phyloP scores from a whole-genome alignment of 2,888 invertebrate genomes.

The Pachliopta kotzebuea region DNA sequence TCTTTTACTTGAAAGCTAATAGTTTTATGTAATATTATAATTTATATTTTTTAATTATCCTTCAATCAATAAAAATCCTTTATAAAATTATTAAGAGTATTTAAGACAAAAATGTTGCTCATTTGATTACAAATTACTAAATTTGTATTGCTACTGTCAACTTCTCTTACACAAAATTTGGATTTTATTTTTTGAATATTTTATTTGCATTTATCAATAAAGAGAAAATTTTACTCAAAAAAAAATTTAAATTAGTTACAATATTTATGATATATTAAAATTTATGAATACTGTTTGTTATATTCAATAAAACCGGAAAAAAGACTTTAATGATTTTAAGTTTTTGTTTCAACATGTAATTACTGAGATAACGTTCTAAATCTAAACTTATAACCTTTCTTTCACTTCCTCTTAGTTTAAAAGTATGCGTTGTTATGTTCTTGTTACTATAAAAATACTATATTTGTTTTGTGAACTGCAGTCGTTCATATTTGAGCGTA shows the following conservation, averaged over 20 bases:
- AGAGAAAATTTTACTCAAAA: neutral
- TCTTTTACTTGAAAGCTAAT: neutral
- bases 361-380: neutral
- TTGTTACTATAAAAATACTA: no score
- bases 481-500: no score
- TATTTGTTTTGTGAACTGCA: no score
- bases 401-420: no score
- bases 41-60: neutral
- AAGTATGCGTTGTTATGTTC: no score
- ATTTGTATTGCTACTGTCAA: neutral
- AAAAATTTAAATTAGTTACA: neutral
- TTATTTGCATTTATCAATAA: neutral
- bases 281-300: no score
- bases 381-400: neutral
- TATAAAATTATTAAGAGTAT: neutral
- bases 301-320: no score
- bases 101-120: neutral
- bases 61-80: neutral
- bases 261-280: neutral
- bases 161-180: neutral
- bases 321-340: neutral
- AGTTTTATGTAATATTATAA: neutral
- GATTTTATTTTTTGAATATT: neutral
- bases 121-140: neutral
- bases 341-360: neutral